A percentile compares a stretch with the other conserved stretches of the same genome.
These are phyloP conservation scores for Hippocampus mohnikei DNA, from an alignment of 2,113 vertebrate species.

Conservation along the genomic window DNA sequence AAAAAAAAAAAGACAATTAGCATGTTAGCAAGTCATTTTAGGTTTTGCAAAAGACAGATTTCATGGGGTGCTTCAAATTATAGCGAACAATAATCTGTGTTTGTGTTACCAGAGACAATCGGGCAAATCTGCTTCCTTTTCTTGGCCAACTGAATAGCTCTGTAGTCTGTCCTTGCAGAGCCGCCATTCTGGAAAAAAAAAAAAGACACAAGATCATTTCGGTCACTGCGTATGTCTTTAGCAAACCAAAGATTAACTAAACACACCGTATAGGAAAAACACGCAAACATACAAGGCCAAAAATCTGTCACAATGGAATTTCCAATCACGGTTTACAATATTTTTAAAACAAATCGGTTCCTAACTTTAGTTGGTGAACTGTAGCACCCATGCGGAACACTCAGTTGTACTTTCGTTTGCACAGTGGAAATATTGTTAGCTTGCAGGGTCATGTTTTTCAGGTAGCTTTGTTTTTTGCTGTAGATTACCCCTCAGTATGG, in stretches of 20 bases:
- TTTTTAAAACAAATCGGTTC: too few species aligned
- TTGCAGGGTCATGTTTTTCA: too few species aligned
- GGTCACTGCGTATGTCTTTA: too few species aligned
- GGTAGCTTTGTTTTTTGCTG: too few species aligned
- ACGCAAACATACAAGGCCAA: background rate
- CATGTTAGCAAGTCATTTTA: background rate
- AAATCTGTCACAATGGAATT: background rate
- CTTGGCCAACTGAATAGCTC: constrained; percentile 92
- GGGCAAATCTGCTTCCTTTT: constrained; percentile 82
- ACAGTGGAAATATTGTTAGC: too few species aligned
- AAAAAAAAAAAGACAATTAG: background rate
- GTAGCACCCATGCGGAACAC: too few species aligned
- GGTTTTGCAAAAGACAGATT: background rate
- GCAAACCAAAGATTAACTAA: background rate
- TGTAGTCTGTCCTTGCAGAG: constrained; percentile 93
- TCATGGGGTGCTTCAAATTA: background rate
- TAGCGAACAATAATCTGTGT: background rate
- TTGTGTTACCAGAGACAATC: constrained; percentile 72
- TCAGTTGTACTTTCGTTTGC: too few species aligned
- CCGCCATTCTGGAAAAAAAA: constrained; percentile 79
- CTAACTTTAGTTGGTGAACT: too few species aligned
- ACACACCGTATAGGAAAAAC: too few species aligned
- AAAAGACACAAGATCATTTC: background rate
- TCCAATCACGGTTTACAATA: background rate
- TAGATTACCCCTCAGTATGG: too few species aligned